Evolutionary conservation across 2,888 invertebrate genomes (phyloP), one percentile per base, ranked within the genome.

Genomic region (Diaperis boleti): DNA sequence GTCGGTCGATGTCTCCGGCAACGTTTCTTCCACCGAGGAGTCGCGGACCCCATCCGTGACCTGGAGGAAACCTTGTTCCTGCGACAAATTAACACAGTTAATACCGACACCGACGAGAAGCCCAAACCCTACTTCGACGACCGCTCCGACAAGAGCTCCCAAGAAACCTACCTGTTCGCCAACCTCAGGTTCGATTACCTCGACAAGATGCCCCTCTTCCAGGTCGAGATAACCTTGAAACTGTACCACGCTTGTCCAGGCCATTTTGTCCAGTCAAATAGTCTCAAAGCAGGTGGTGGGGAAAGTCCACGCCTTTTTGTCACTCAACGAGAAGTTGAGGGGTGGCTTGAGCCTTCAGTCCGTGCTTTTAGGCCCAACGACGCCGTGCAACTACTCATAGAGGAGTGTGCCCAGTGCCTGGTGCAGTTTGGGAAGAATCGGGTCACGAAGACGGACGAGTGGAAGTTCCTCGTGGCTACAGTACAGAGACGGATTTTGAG

Each of bases 361-460:
- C 49, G 78, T 84, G 70, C 75, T 85, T 71, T 76, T 84, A 74
- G 78, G 82, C 79, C 83, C 68, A 81, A 84, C 68, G 81, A 88
- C 76, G 83, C 84, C 41, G 80, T 86, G 1, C 78, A 82, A 59
- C 81, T 87, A 68, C 76, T 89, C 68, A 80, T 88, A 20, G 85
- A 87, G 22, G 83, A 83, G 57, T 87, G 86, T 68, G 89, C 89
- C 0, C 85, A 86, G 68, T 86, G 86, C 72, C 75, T 89, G 20
- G 79, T 89, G 67, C 86, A 87, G 59, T 90, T 87, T 76, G 88
- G 87, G 42, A 88, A 89, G 84, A 83, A 83, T 67, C 78, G 81
- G 42, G 82, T 83, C 60, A 74, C 72, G 2, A 76, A 74, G 68
- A 77, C 79, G 13, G 80, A 81, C 31, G 83, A 84, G 63, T 83